Base-by-base conservation (phyloP, 64 coral and sea anemone species). In the Hydrozoanthus tunicans region DNA sequence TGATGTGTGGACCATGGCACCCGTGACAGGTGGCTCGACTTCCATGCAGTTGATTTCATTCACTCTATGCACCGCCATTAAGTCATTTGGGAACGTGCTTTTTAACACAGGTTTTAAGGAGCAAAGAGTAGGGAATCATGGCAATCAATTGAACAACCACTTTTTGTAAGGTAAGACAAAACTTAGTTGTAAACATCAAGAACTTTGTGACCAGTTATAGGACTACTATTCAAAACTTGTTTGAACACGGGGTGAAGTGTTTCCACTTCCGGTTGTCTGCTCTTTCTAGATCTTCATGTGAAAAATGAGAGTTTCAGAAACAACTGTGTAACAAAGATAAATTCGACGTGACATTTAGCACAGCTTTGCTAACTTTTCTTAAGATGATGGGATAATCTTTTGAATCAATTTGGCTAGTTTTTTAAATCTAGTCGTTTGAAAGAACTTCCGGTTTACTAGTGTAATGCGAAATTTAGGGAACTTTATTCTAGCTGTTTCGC, bases 41-140 rank as follows among this genome's bases (percentile, higher is more conserved):
- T 73, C 84, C 84, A 74, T 26, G 55, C 9, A 43, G 84, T 88
- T 88, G 69, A 88, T 88, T 88, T 88, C 84, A 88, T 88, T 88
- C 10, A 88, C 56, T 88, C 60, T 74, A 88, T 60, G 2, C 56
- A 51, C 69, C 69, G 32, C 23, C 12, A 75, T 88, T 73, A 75
- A 88, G 56, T 88, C 84, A 88, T 88, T 74, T 54, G 11, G 14
- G 67, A 73, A 20, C n/a, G n/a, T 25, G 55, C 67, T 26, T 20
- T 11, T 26, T 24, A 15, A 70, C 56, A 11, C 8, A 32, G 14
- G 59, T 70, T 88, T 7, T 54, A 56, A 88, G 17, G 14, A 32
- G 4, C 15, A 53, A 6, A 14, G 20, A 51, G 20, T 26, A 74
- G 13, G 67, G 17, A 88, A 62, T 32, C 11, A 54, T 14, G 69